Conservation (phyloP, 2,797 vertebrate species). For the Acropternis orthonyx region DNA sequence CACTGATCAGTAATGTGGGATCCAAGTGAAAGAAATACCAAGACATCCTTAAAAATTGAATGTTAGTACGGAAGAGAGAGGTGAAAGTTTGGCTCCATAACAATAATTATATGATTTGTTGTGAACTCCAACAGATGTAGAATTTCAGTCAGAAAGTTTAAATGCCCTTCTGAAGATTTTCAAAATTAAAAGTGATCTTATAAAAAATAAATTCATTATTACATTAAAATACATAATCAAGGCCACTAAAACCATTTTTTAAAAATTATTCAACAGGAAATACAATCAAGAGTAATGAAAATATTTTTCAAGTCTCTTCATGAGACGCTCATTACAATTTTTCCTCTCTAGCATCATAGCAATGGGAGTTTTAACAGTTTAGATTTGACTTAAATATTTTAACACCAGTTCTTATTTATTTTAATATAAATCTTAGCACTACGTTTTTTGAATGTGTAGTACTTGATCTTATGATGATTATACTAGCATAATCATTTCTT, state of each 20-base stretch:
- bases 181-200: not conserved
- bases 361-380: not conserved
- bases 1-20: not conserved
- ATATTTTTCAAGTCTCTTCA: not conserved
- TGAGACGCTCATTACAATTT: not conserved
- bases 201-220: not conserved
- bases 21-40: not conserved
- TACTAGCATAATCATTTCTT: not conserved
- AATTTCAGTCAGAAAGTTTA: not conserved
- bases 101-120: not conserved
- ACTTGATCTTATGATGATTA: not conserved
- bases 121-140: not conserved
- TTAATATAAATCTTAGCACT: not conserved
- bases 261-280: not conserved
- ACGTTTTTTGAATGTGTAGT: not conserved
- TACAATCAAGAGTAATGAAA: not conserved
- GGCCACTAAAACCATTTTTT: not conserved
- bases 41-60: not conserved
- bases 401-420: not conserved
- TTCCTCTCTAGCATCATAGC: not conserved
- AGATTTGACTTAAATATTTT: not conserved
- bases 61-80: not conserved
- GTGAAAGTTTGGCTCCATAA: not conserved
- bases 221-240: not conserved
- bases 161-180: not conserved